Percentiles rank a stretch among this genome's conserved stretches.
Conservation (phyloP, 2,113 vertebrate species). For the Nothocercus nigrocapillus region DNA sequence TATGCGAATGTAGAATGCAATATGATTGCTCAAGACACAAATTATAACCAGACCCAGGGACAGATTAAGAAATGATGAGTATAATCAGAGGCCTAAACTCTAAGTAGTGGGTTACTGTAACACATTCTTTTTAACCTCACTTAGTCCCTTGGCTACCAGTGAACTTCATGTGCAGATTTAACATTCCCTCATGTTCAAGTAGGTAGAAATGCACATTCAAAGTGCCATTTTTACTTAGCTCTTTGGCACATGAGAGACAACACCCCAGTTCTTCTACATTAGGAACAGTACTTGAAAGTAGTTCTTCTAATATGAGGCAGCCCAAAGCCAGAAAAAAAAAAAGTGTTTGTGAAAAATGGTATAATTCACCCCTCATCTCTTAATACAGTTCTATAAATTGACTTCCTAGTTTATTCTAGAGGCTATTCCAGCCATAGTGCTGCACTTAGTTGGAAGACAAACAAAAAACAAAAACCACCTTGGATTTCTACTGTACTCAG, state of each 20-base stretch:
- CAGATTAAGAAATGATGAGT: slow-evolving; percentile 47
- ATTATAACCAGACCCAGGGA: slow-evolving; percentile 39
- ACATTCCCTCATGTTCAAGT: background rate
- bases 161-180: background rate
- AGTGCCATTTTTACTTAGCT: background rate
- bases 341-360: background rate
- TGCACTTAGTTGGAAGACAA: background rate
- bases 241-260: background rate
- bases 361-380: background rate
- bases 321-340: background rate
- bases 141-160: background rate
- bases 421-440: background rate
- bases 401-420: background rate
- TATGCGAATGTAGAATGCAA: background rate
- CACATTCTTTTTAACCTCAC: slow-evolving; percentile 44
- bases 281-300: background rate
- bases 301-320: background rate
- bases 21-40: slow-evolving; percentile 35
- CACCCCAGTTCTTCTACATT: background rate
- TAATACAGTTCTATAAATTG: background rate
- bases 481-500: background rate
- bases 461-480: background rate
- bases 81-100: slow-evolving; percentile 18
- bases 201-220: background rate
- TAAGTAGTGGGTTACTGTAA: slow-evolving; percentile 56